Base-by-base conservation (phyloP, 2,888 invertebrate species). In the Antheraea assamensis region DNA sequence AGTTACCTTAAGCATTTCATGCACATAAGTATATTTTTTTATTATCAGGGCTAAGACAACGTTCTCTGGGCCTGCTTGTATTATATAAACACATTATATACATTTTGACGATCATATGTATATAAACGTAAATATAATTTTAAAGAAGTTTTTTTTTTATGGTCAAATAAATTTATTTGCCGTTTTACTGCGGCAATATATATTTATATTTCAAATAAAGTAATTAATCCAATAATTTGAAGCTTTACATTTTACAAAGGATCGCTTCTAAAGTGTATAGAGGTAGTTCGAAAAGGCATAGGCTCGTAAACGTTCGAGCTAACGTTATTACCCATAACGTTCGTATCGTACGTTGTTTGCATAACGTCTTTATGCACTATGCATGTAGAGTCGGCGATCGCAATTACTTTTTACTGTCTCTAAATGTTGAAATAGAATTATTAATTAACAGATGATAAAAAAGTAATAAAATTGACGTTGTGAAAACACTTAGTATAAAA, bases 271-370 rank as follows among this genome's bases (percentile, higher is more conserved):
- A 70, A 31, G 35, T 73, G 21, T 76, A 79, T 76, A 78, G 73
- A 71, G 61, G n/a, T 68, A 72, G 70, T 70, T 73, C 55, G 73
- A 74, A 74, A 79, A 80, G 78, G 75, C 80, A 79, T 82, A 85
- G 83, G 81, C 82, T 78, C 82, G 82, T 86, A 84, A 86, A 83
- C 78, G 82, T 84, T 80, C 85, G 80, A 74, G 61, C 30, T 64
- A 64, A 64, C 61, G 61, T 64, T 64, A 64, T 64, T 15, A 82
- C 75, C 84, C 79, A 83, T 87, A 85, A 83, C 78, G 78, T 87
- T 87, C 85, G 84, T 80, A 83, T 87, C 85, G 84, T 80, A 83
- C 82, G 80, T 83, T 80, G 84, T 85, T 86, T 83, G 84, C 84
- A 85, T 86, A 81, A 81, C 75, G 27, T 70, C 42, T 21, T 24